Evolutionary conservation across 2,888 invertebrate genomes (phyloP), one percentile per base, ranked within the genome.

Genomic region (Eupithecia centaureata): DNA sequence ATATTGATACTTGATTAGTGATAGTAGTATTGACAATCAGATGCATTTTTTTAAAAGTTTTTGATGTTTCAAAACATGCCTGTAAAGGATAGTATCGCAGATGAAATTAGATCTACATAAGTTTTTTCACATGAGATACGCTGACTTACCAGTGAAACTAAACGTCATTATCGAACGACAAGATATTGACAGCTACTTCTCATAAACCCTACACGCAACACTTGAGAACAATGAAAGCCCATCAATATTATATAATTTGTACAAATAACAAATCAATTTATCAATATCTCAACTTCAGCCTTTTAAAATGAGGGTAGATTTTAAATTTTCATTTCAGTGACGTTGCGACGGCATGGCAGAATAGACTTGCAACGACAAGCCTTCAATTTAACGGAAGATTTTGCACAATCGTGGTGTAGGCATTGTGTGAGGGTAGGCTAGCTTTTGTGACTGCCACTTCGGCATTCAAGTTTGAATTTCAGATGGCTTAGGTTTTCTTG

Each of bases 371-470:
- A 63, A 76, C 79, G 83, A 81, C 79, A 79, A 79, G 77, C 83
- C 89, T 86, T 90, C 91, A 91, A 91, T 91, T 91, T 90, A 87
- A 91, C 89, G 88, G 86, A 82, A 89, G 89, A 90, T 90, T 90
- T 90, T 85, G 84, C 84, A 86, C 79, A 79, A 79, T 80, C 64
- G 64, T 67, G 57, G 38, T 58, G 79, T 77, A 82, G 77, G 77
- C 76, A 79, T 76, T 75, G 61, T 70, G 54, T 57, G 52, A 27
- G 52, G 68, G 65, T 65, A 63, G 63, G 70, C 60, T 71, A 66
- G 58, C 71, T 62, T 59, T 63, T 65, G 60, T 58, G 52, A 32
- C 65, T 62, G 71, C 63, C 58, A 72, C 67, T 74, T 74, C n/a
- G 38, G 69, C 67, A 66, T 66, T 63, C 58, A 61, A 70, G 66